Evolutionary conservation across 2,113 vertebrate genomes (phyloP).

Genomic region (Nyctibius bracteatus): DNA sequence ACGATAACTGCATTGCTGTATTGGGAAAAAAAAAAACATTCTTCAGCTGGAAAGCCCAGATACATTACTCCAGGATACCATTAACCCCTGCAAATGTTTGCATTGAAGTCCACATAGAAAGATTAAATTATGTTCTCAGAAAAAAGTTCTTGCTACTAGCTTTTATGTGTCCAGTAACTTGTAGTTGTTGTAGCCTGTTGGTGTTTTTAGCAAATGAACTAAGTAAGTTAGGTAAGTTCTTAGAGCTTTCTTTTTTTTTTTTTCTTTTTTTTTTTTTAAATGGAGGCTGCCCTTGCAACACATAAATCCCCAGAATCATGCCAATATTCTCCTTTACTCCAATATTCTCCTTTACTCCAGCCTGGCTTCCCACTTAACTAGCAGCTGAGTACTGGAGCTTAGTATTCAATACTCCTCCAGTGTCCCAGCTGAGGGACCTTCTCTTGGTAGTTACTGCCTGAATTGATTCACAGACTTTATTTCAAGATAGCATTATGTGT

Average conservation of each 20-base stretch:
- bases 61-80: neutral
- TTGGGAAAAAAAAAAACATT: neutral
- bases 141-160: neutral
- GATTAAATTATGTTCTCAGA: neutral
- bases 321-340: neutral
- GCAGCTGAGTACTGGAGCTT: neutral
- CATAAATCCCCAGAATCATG: neutral
- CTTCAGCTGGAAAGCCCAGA: neutral
- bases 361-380: neutral
- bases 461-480: neutral
- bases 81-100: neutral
- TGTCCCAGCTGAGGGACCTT: neutral
- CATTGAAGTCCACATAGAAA: neutral
- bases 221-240: neutral
- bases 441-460: neutral
- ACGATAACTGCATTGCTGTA: neutral
- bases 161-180: neutral
- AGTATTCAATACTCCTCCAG: neutral
- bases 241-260: neutral
- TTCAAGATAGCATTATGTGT: neutral
- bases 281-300: neutral
- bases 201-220: neutral
- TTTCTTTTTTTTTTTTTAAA: too few species aligned
- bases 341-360: neutral
- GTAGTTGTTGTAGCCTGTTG: neutral